Base-by-base conservation (phyloP, 1,140 invertebrate genomes). In the Drosophila grimshawi region DNA sequence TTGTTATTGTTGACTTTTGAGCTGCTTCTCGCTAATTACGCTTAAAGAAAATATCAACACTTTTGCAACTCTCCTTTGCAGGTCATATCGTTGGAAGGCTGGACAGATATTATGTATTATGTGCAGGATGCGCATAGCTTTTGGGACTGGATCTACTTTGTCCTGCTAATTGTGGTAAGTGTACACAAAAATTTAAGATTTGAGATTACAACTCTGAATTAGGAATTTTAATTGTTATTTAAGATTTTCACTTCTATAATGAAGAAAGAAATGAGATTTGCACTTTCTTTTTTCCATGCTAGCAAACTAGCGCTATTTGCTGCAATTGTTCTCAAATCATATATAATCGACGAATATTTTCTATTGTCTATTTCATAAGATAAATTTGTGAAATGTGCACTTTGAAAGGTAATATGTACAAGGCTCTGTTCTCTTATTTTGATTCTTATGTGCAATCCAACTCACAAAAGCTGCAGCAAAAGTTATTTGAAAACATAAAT, bases 111-210 rank as follows among this genome's bases (percentile, higher is more conserved):
- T 77, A 99, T 99, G 99, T 98, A 98, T 92, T 92, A 92, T 86
- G 92, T 92, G 78, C 99, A 99, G 94, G 99, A 99, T 93, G 98
- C 98, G 62, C 99, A 99, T 94, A 99, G 98, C 52, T 99, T 99
- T 93, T 99, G 99, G 99, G 98, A 99, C 93, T 99, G 98, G 98
- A 98, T 99, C 76, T 99, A 99, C 94, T 99, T 99, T 94, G 98
- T 99, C 48, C 94, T 99, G 67, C 94, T 99, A 53, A 99, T 99
- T 95, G 99, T 99, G 93, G 98, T 99, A 95, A 96, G 97, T 95
- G 73, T 19, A 39, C 6, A 29, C 2, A 39, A 7, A 39, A 7
- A 19, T 19, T 19, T 19, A 1, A 19, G 19, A 19, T 19, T 19
- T 19, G 0, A 19, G 19, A 19, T 19, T 19, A 19, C 0, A 19